A percentile compares a stretch with the other conserved stretches of the same genome.
phyloP scores from a whole-genome alignment of 2,888 invertebrate genomes.

The Himalopsyche anomala region DNA sequence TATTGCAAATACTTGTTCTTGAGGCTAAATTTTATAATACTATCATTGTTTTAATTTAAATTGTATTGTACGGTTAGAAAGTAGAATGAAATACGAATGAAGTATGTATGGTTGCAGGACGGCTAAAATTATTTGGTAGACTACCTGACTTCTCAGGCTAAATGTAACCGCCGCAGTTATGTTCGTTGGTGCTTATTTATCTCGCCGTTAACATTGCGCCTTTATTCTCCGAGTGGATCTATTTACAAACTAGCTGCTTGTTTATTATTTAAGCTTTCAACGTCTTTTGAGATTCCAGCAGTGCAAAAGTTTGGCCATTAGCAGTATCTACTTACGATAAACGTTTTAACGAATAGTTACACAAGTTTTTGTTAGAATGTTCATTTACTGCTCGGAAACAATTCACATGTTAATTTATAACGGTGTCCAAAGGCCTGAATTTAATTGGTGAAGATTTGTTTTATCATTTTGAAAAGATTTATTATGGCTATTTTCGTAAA shows the following conservation, averaged over 20 bases:
- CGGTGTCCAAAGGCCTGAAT: not conserved
- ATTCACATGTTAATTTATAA: slow-evolving; percentile 42
- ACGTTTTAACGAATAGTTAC: slow-evolving; percentile 40
- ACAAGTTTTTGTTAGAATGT: slow-evolving; percentile 14
- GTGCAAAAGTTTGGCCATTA: slow-evolving; percentile 39
- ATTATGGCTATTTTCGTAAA: too few relatives aligned
- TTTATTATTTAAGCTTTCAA: slow-evolving; percentile 47
- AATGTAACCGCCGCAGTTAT: slow-evolving; percentile 20
- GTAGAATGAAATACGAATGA: too few relatives aligned
- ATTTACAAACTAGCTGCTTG: slow-evolving; percentile 43
- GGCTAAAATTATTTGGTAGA: slow-evolving; percentile 12
- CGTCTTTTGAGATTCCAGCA: slow-evolving; percentile 45
- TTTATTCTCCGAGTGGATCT: slow-evolving; percentile 43
- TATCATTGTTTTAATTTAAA: too few relatives aligned
- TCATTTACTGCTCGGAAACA: slow-evolving; percentile 38
- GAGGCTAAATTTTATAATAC: too few relatives aligned
- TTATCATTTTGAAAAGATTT: too few relatives aligned
- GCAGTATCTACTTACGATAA: slow-evolving; percentile 40
- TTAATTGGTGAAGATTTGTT: not conserved
- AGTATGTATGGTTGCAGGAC: too few relatives aligned
- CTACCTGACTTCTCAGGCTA: not conserved
- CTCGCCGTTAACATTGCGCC: slow-evolving; percentile 8
- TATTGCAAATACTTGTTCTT: too few relatives aligned
- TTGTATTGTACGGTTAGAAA: too few relatives aligned
- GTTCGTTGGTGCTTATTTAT: slow-evolving; percentile 16